Base-by-base conservation (phyloP, 2,113 vertebrate genomes). In the Hypocryptadius cinnamomeus region DNA sequence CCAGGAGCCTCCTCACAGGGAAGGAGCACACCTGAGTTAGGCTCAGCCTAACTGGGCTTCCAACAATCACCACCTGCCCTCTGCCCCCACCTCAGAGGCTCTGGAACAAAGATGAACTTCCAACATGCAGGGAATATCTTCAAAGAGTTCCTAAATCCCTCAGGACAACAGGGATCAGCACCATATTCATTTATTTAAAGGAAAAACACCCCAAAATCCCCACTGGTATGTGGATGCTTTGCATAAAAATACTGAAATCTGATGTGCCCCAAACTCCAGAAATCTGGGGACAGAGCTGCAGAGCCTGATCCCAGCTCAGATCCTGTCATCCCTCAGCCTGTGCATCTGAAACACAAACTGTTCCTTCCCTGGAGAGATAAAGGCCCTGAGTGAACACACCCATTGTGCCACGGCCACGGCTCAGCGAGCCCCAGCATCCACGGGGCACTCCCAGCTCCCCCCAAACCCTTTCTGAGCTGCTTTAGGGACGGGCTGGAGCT, bases 201-300 rank as follows among this genome's bases (percentile, higher is more conserved):
- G 15, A 15, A 35, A 42, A 35, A 27, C 0, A 27, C 0, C 3
- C 13, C 17, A 25, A 42, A 61, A 24, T 6, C 8, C 27, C 6
- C n/a, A 33, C 7, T 1, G 18, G 19, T 0, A 19, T 4, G 10
- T 1, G 50, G 79, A 44, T 8, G 27, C n/a, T 89, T 28, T 5
- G 17, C 5, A 3, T 4, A 8, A 5, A 27, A 14, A 3, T 0
- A 8, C 8, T 15, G n/a, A 23, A 21, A 35, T 11, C 12, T 53
- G 3, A 21, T 0, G 5, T 6, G 40, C 48, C 5, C 25, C 24
- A 21, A 15, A 65, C 18, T 28, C 31, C 33, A 4, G 33, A 5
- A 40, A 30, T 6, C 4, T 2, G 56, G 2, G 44, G 33, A 11
- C 21, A 3, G 39, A 14, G n/a, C 56, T 61, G 9, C 8, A 39